Evolutionary conservation across 1,140 invertebrate genomes (phyloP), one percentile per base, ranked within the genome.

Genomic region (Macrocentrus cingulum): DNA sequence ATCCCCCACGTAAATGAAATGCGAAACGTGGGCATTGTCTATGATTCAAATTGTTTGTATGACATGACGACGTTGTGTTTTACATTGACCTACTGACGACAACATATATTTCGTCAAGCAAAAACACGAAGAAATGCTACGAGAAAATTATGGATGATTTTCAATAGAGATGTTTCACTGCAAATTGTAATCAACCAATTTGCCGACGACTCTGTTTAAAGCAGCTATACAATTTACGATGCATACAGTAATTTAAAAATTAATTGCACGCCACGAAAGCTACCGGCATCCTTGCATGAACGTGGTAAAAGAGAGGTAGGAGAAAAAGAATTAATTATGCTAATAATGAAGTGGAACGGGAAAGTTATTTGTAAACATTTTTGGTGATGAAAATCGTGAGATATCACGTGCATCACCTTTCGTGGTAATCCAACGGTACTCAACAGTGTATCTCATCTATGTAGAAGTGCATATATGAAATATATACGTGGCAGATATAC

Each of bases 11-110:
- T 60, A 60, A n/a, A 60, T 48, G 58, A 55, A 60, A 60, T 39
- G 51, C 52, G 58, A 60, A 55, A 50, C 58, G 44, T 9, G 15
- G 25, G 57, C 50, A 59, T 59, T 59, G 57, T 59, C 32, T 52
- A 46, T 46, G 32, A 59, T 59, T 59, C 50, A n/a, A 52, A 51
- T 59, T 13, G 45, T 19, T 52, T 60, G 34, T 54, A 52, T 60
- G 16, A 15, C 36, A 60, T 60, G 54, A 60, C 58, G 58, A 46
- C 51, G 51, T 25, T 22, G 36, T 49, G 52, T 18, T 55, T 49
- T 45, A 60, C 42, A 55, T 55, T 53, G 58, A 60, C 52, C 58
- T 55, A 60, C 51, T 60, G 58, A 34, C 51, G 25, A 29, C 25
- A 29, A 5, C 9, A 29, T 29, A 29, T 29, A 29, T 29, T 29